Base-by-base conservation (phyloP, 2,888 invertebrate species). In the Seira sanloemensis region DNA sequence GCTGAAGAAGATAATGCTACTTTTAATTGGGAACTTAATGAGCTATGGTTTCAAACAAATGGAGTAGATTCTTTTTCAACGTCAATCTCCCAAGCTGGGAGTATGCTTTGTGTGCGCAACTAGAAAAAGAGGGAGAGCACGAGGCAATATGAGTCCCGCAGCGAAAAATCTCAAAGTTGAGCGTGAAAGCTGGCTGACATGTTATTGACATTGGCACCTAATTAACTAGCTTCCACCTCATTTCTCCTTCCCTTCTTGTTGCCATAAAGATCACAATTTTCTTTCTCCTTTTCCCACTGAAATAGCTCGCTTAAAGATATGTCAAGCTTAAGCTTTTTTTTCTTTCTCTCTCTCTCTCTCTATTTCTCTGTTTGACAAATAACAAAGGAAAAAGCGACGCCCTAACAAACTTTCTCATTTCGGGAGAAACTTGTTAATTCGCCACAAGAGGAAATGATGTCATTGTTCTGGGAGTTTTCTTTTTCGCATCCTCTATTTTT, bases 191-290 rank as follows among this genome's bases (percentile, higher is more conserved):
- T 62, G 7, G 62, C 23, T 23, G 46, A 50, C 71, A 71, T 50
- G 9, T 54, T 50, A 25, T 68, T 67, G 76, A 77, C 67, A 62
- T 54, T 68, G 54, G 62, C 68, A 77, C 62, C 76, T 77, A 67
- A 77, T 77, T 77, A 77, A 68, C 68, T 18, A 5, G 19, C 25
- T 77, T 68, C 21, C 66, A 75, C 66, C 54, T 68, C 76, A 54
- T 50, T 54, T 66, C 50, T 62, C 50, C n/a, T 25, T 26, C 12
- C 4, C 7, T 71, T 71, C 24, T 23, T 50, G 7, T 1, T 71
- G 18, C 46, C n/a, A n/a, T n/a, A n/a, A n/a, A n/a, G n/a, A n/a
- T n/a, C n/a, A n/a, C n/a, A n/a, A n/a, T n/a, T n/a, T n/a, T n/a
- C n/a, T n/a, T n/a, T n/a, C n/a, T n/a, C n/a, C n/a, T 50, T 50